phyloP scores from a whole-genome alignment of 2,888 invertebrate species.

The Perithous albicinctus region DNA sequence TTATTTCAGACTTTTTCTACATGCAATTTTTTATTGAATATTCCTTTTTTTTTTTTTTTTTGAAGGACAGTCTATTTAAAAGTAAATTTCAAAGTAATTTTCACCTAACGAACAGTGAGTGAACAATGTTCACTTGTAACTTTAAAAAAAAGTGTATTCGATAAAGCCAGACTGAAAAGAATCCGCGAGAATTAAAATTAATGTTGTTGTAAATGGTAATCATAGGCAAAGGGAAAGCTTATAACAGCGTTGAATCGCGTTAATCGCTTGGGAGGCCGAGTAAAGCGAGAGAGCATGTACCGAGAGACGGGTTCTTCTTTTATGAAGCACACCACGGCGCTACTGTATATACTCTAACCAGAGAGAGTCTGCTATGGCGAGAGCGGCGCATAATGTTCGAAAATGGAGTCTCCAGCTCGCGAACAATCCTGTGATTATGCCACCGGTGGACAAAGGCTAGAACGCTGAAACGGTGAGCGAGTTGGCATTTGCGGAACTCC shows the following conservation, averaged over 20 bases:
- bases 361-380: no score
- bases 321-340: no score
- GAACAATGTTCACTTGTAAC: no score
- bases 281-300: slow-evolving; percentile 20
- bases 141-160: no score
- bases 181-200: background rate
- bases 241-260: slow-evolving; percentile 9
- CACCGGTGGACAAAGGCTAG: slow-evolving; percentile 51
- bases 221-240: background rate
- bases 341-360: no score
- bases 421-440: slow-evolving; percentile 70
- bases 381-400: slow-evolving; percentile 50
- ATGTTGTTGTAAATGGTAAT: slow-evolving; percentile 9
- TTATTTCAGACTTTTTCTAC: no score
- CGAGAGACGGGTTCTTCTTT: slow-evolving; percentile 25
- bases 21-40: no score
- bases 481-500: slow-evolving; percentile 46
- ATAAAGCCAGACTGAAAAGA: no score
- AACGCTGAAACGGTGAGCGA: slow-evolving; percentile 1
- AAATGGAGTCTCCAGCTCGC: slow-evolving; percentile 67
- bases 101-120: no score
- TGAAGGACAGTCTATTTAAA: no score
- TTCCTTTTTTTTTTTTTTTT: no score
- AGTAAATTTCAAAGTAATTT: no score
- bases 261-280: slow-evolving; percentile 39